phyloP scores from a whole-genome alignment of 2,797 vertebrate species.

The Synanceia verrucosa region DNA sequence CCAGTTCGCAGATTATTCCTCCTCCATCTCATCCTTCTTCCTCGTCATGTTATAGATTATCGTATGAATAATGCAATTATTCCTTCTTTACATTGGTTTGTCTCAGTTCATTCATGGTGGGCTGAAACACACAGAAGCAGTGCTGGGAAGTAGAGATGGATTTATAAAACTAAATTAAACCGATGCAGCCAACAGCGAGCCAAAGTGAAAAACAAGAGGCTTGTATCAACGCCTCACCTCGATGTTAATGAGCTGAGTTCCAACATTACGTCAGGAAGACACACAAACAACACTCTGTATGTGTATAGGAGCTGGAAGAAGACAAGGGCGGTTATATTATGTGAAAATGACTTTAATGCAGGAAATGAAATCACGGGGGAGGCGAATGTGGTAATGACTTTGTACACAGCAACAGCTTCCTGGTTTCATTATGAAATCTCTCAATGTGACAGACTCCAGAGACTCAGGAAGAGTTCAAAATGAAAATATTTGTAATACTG shows the following conservation, averaged over 20 bases:
- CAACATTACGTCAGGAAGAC: neutral
- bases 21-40: conserved; percentile 23
- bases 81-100: neutral
- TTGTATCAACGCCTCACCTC: conserved; percentile 5
- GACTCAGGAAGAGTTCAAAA: conserved; percentile 21
- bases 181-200: neutral
- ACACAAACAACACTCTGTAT: neutral
- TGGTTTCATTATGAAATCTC: conserved; percentile 32
- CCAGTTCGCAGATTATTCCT: conserved; percentile 43
- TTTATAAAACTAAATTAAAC: conserved; percentile 2
- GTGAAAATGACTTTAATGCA: conserved; percentile 5
- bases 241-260: conserved; percentile 19
- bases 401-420: neutral
- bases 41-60: conserved; percentile 44
- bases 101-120: neutral
- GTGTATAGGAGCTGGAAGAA: neutral
- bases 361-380: conserved; percentile 24
- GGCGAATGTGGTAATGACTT: conserved; percentile 5
- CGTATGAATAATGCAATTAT: conserved; percentile 22
- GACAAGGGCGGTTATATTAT: neutral
- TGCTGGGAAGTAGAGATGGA: conserved; percentile 5
- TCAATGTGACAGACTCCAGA: conserved; percentile 12
- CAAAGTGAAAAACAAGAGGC: neutral
- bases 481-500: conserved; percentile 25
- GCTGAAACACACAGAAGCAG: neutral